These are phyloP conservation scores for Anas platyrhynchos DNA, from an alignment of 2,113 vertebrate species.

Conservation along the genomic window DNA sequence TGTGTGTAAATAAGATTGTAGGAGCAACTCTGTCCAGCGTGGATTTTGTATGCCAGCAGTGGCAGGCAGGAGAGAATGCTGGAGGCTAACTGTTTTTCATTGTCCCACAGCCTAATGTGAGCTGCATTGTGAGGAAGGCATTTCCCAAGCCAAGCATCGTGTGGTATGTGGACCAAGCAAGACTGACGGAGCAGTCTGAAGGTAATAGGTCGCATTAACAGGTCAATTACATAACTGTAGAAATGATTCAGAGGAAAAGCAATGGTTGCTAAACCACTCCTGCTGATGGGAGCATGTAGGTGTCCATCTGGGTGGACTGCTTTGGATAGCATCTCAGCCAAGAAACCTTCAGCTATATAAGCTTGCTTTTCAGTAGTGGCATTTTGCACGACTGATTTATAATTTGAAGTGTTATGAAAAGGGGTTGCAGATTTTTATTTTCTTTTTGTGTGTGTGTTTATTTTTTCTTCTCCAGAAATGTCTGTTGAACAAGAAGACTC, in stretches of 20 bases:
- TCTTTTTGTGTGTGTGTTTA: not conserved
- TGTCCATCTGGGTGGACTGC: not conserved
- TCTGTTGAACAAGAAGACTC: slow-evolving; percentile 32
- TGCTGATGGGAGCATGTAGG: not conserved
- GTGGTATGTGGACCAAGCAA: not conserved
- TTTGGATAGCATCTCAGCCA: not conserved
- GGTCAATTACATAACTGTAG: no score
- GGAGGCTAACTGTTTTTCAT: not conserved
- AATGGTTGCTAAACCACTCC: rapidly evolving
- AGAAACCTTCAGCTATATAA: not conserved
- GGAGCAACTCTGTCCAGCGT: not conserved
- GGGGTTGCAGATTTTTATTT: not conserved
- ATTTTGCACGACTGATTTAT: not conserved
- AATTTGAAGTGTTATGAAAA: not conserved
- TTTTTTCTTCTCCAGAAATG: slow-evolving; percentile 24
- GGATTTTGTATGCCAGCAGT: not conserved
- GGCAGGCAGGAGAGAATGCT: not conserved
- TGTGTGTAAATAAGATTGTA: not conserved
- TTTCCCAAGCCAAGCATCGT: slow-evolving; percentile 46
- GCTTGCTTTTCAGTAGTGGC: not conserved
- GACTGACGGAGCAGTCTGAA: not conserved
- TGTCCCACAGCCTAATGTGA: not conserved
- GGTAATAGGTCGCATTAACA: not conserved
- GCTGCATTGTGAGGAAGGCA: not conserved
- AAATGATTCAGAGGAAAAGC: not conserved